Base-by-base conservation (phyloP, 2,888 invertebrate genomes). In the Lordiphosa fenestrarum region DNA sequence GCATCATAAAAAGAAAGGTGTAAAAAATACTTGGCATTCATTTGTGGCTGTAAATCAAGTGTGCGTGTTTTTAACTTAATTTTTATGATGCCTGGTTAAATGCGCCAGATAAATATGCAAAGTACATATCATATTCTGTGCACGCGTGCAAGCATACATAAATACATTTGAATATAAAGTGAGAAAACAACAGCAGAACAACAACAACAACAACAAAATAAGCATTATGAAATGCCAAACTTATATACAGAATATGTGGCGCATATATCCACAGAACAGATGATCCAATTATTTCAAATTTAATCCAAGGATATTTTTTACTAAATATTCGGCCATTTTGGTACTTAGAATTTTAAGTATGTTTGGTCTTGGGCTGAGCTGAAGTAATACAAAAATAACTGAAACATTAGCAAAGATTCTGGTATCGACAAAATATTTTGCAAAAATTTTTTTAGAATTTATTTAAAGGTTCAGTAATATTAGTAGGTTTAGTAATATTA, bases 51-150 rank as follows among this genome's bases (percentile, higher is more conserved):
- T 53, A 55, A 64, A 71, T 61, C 33, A 73, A 56, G 15, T 33
- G 49, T 41, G 57, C 55, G 51, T 62, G 38, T 41, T 47, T 69
- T 38, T 47, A 60, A 60, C 57, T 73, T 53, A 46, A 69, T 53
- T 69, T 69, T 57, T 40, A 66, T 49, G 33, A 55, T 53, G 9
- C 12, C 13, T 12, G n/a, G 25, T 38, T 42, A n/a, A 44, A 52
- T 13, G 50, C 30, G 49, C 49, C 36, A 60, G 30, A 56, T 44
- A 50, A 54, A 56, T 54, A 55, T 42, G 15, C 33, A 25, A 39
- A 19, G 44, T 9, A 3, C 25, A 42, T 42, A 13, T 42, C 13
- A 25, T 13, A 30, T 30, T 30, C 25, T 30, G 10, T 30, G 38
- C 7, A 30, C n/a, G 36, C 15, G 21, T 35, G 2, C 15, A 12